Evolutionary conservation across 2,113 vertebrate genomes (phyloP), one percentile per base, ranked within the genome.

Genomic region (Mus pahari): DNA sequence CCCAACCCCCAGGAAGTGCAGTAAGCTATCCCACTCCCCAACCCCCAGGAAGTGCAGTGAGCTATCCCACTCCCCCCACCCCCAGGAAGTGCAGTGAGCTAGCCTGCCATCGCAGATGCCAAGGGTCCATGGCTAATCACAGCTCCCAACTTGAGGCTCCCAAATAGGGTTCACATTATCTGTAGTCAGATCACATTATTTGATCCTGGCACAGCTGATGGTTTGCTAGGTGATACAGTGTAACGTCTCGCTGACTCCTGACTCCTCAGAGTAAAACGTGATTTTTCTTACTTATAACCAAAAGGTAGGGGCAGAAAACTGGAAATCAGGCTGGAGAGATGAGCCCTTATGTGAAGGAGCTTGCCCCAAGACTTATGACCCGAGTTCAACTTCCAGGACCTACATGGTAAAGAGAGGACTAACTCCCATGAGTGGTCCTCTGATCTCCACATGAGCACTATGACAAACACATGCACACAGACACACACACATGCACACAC

Each of bases 281-380:
- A 6, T 22, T 71, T 79, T 96, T 90, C 36, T 24, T 73, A 17
- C 36, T 78, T 53, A 62, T 64, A 16, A 84, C 64, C 66, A 39
- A 86, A 86, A 71, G 16, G 17, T 64, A 39, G n/a, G 88, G 53
- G 71, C 89, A 70, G 70, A 74, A 82, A 28, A 26, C 79, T 82
- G 55, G 55, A 24, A 26, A 14, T 5, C 55, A 55, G 78, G 33
- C 78, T n/a, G 48, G 48, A 36, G 33, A 81, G 17, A 10, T 12
- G 10, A 17, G 33, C n/a, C 2, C 17, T 19, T 19, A 36, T 48
- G 31, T 20, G 50, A 36, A 33, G 28, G 48, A 33, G 17, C 48
- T 31, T 36, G 45, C 77, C 50, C 50, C 77, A 79, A 78, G 48
- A 31, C 45, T 53, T 31, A 50, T 4, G 77, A 36, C 77, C 3